Evolutionary conservation across 2,888 invertebrate species (phyloP), one percentile per base, ranked within the genome.

Genomic region (Subacronicta megacephala): DNA sequence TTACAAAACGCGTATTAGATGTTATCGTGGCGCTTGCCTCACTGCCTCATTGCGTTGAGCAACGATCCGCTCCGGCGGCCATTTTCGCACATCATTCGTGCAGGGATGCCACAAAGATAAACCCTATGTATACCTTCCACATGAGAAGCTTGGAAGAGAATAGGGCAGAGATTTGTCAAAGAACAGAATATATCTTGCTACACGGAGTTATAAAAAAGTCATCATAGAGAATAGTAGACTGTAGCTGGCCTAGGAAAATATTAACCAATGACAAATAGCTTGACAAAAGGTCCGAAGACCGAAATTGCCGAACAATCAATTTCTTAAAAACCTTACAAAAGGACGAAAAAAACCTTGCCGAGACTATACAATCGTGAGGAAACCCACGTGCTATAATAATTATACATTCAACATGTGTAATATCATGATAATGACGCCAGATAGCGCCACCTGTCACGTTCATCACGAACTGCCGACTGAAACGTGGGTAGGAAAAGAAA

Each of bases 1-100:
- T 78, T 78, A 62, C 79, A 75, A 72, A 73, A 75, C 54, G 51
- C 55, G 62, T 69, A 63, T 75, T 70, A 76, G 77, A 75, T 78
- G 75, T 68, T 78, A 77, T 78, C 72, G 62, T 36, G 49, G 16
- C 26, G 59, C 38, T 75, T 74, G 77, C 72, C 49, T 67, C 77
- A 67, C 59, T 29, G 77, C 72, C 50, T 68, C 77, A 69, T 57
- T 29, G 40, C 49, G 61, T 77, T 72, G 74, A 44, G 70, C 78
- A 78, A 76, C 65, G 62, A 64, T 63, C 47, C 59, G 58, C 70
- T 63, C 58, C 31, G 60, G 44, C 74, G 57, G 61, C 51, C 72
- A 71, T 47, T 71, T 67, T 51, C 20, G 72, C 51, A 52, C 62
- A 70, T 70, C 74, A 54, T 43, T 42, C 41, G 17, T 5, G 10